Percentiles rank a stretch among this genome's conserved stretches.
Conservation (phyloP, 2,888 invertebrate species). For the Colletes collaris region DNA sequence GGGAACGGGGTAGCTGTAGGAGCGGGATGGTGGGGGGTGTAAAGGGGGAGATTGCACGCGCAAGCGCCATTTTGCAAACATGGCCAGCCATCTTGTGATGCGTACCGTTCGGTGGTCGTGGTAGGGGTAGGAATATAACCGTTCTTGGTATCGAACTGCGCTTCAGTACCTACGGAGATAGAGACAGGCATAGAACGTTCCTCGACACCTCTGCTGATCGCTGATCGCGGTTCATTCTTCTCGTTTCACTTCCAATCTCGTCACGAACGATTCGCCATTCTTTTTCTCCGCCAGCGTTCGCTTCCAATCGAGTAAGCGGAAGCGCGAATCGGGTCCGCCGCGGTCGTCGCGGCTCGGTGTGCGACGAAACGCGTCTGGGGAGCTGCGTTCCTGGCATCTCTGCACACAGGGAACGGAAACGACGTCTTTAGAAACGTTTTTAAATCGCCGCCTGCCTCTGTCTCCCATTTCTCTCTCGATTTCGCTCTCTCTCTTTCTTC, state of each 20-base stretch:
- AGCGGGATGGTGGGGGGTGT: conserved; percentile 14
- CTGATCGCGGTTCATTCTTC: conserved; percentile 27
- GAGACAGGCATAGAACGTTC: conserved; percentile 65
- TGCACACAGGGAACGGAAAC: conserved; percentile 8
- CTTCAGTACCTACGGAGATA: conserved; percentile 77
- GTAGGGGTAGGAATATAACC: conserved; percentile 79
- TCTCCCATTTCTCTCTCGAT: background rate
- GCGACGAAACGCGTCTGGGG: conserved; percentile 32
- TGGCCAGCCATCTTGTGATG: conserved; percentile 75
- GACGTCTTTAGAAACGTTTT: conserved; percentile 18
- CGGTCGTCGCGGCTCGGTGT: conserved; percentile 36
- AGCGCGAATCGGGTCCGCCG: conserved; percentile 30
- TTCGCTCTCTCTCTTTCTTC: background rate
- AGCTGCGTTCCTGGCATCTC: conserved; percentile 5
- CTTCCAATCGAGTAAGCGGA: conserved; percentile 16
- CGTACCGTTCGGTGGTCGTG: conserved; percentile 52
- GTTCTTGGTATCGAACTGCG: conserved; percentile 79
- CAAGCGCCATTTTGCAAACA: conserved; percentile 79
- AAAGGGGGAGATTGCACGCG: conserved; percentile 67
- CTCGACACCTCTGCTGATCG: conserved; percentile 41
- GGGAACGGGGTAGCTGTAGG: conserved; percentile 7
- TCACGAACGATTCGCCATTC: background rate
- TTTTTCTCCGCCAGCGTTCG: background rate
- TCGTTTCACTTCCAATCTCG: too few species aligned
- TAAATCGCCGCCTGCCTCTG: conserved; percentile 11